Evolutionary conservation across 2,113 vertebrate genomes (phyloP), one percentile per base, ranked within the genome.

Genomic region (Brienomyrus brachyistius): DNA sequence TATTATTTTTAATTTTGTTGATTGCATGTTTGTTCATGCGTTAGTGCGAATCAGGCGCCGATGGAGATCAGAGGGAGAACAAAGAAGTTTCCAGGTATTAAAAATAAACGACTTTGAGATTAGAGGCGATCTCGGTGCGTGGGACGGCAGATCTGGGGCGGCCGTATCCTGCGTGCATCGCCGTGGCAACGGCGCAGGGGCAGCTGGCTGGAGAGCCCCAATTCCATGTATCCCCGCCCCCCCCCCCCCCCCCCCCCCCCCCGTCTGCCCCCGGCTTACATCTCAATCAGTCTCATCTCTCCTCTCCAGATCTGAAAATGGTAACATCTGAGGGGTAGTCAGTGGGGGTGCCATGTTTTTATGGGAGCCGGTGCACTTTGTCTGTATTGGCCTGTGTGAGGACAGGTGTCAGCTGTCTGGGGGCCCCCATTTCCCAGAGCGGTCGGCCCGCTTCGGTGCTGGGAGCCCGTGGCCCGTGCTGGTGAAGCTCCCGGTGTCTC

Each of bases 31-130:
- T 91, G 88, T 90, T 90, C 51, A 50, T 84, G 84, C 84, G 91
- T 92, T 90, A 90, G 92, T 93, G 93, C 94, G 95, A 95, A 94
- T 95, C 94, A 96, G 43, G 93, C 92, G 91, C 93, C 92, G 92
- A 92, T 91, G 92, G 92, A 91, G 91, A 93, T 96, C 94, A 95
- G 93, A 96, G 93, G 91, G 92, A 95, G 92, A 93, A 95, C 93
- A 90, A 92, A 95, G 95, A 92, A 95, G 95, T 91, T 90, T 95
- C 89, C 89, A 92, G 91, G 94, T 96, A 95, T 94, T 96, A 95
- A 96, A 96, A 96, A 94, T 94, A 96, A 95, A 94, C 94, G 90
- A 92, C 91, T 91, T 70, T 86, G 91, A 95, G 93, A 96, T 95
- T 94, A 94, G 94, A 94, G 92, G 90, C 92, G 92, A 91, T 93